Evolutionary conservation across 1,140 invertebrate genomes (phyloP), one percentile per base, ranked within the genome.

Genomic region (Papilio polyxenes): DNA sequence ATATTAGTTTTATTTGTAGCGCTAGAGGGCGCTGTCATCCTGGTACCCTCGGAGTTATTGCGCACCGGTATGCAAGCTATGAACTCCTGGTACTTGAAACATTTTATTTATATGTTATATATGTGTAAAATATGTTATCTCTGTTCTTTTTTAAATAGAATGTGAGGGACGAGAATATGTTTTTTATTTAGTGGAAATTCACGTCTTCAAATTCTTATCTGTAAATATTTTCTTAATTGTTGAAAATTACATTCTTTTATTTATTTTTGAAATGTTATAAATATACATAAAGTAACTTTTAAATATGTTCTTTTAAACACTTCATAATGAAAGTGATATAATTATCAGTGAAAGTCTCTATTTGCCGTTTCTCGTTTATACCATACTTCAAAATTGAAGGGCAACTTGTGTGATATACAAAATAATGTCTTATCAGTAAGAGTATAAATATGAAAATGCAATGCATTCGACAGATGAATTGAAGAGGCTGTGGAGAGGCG

Each of bases 401-500:
- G 82, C 79, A 82, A 44, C 59, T 23, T n/a, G 13, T 31, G 13
- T 44, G 75, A 77, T 77, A 78, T 31, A 69, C 44, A 23, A 85
- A 83, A 81, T 75, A 44, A 44, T 48, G 59, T 81, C 78, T 40
- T 86, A 85, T 74, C 56, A 9, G 51, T 75, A 82, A 10, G 74
- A 49, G 20, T 40, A 84, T 69, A 86, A 75, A 82, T 85, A 82
- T 76, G 65, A 80, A 59, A 87, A 86, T 87, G 72, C 81, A 82
- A 62, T 83, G 86, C 31, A 31, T n/a, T n/a, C 20, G 74, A 20
- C 85, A 86, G 89, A 89, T 86, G 86, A 86, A 83, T 86, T 86
- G 85, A 83, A 86, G 90, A 89, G 88, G 87, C 86, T 88, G 87
- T 87, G 86, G 85, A 87, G 86, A 82, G 85, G 8, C 49, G 20